Evolutionary conservation across 2,113 vertebrate genomes (phyloP), one percentile per base, ranked within the genome.

Genomic region (Ceyx margarethae): DNA sequence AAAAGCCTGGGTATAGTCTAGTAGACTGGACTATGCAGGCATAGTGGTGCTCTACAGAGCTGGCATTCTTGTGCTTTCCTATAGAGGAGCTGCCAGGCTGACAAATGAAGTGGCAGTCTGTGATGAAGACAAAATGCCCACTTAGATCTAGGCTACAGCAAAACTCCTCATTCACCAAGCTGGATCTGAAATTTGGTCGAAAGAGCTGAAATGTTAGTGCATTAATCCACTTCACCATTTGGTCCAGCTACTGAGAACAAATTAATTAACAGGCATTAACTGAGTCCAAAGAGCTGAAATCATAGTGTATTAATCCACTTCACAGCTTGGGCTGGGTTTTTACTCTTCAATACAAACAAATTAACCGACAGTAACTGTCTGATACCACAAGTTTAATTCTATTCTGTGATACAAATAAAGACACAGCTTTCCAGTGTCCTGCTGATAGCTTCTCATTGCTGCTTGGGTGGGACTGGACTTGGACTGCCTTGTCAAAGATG

Each of bases 81-180:
- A 6, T 6, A 8, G 81, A 73, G 91, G 86, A 92, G 66, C 73
- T 94, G 92, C 90, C 68, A 69, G 51, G 21, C 87, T 94, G 96
- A 97, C 95, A 97, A 97, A 94, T 95, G 95, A 89, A 97, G 91
- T 78, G 5, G 6, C 71, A 79, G 69, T 29, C 87, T 33, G 15
- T 91, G 91, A 97, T 95, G 91, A 97, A 95, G 94, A 97, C 91
- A 96, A 97, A 97, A 94, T 77, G 50, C 87, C 79, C 93, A 86
- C 81, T 94, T 92, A 93, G 73, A 88, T 75, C 45, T 45, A 72
- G 74, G 84, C 69, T 73, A 8, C 25, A 22, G 79, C 73, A 93
- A 51, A 91, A 74, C 56, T 72, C 72, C 76, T 79, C 72, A 54
- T 82, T 90, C 93, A 80, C 77, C 64, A 53, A 56, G 43, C 74